Evolutionary conservation across 2,888 invertebrate genomes (phyloP), one percentile per base, ranked within the genome.

Genomic region (Drosophila demipolita): DNA sequence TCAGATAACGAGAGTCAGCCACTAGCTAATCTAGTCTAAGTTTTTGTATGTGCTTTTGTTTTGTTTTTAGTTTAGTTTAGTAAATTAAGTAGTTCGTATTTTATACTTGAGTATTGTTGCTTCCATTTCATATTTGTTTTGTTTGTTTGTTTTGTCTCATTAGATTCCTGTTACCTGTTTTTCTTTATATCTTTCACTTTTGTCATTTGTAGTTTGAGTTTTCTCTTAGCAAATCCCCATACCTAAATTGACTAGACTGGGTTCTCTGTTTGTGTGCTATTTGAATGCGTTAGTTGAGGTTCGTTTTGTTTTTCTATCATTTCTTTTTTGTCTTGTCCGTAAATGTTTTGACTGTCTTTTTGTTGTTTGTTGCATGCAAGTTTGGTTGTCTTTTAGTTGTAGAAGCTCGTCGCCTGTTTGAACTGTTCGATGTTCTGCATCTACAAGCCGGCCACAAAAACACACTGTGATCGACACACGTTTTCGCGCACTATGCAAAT

Each of bases 101-200:
- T 91, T 86, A 91, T 91, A 92, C 90, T 91, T 91, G 91, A 91
- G 91, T 91, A 92, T 92, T 91, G 87, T 89, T 90, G 86, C 79
- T 87, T 77, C 64, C 73, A 66, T 67, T 74, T 72, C 57, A 45
- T 54, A 70, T 64, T 45, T 45, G 45, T 45, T 66, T 75, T 64
- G 71, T 75, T 48, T 48, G 66, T 59, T 36, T 55, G 26, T 57
- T 76, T 66, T 58, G 50, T 59, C 36, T 59, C 45, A 40, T 49
- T 29, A 59, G n/a, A 54, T 48, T 73, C 50, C 64, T 65, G 63
- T 78, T 63, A 70, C 26, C 36, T 59, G 45, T 77, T 42, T 52
- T 35, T 66, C 53, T 52, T 49, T 45, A 8, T 45, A 17, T 78
- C 78, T 75, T 77, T 81, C 75, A 79, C 76, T 75, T 82, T 74